A percentile compares a stretch with the other conserved stretches of the same genome.
Conservation (phyloP, 2,888 invertebrate species). For the Spisula solida region DNA sequence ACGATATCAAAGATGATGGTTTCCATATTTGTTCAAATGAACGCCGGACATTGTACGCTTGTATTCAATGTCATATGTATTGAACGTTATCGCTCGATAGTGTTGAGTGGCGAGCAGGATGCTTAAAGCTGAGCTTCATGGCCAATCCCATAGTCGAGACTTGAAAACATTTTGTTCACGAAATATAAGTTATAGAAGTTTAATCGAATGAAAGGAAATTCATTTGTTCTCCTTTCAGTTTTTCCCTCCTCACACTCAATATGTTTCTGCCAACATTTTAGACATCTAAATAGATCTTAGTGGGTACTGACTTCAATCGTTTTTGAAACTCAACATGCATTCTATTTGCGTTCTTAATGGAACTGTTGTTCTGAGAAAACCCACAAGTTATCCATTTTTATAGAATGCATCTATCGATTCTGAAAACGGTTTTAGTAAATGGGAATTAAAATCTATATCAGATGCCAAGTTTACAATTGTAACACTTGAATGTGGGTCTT, state of each 20-base stretch:
- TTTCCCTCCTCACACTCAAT: neutral
- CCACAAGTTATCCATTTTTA: neutral
- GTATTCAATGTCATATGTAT: neutral
- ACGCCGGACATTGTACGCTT: slow-evolving; percentile 11
- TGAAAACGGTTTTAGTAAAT: slow-evolving; percentile 26
- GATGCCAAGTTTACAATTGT: slow-evolving; percentile 57
- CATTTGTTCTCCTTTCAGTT: neutral
- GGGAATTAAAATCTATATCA: slow-evolving; percentile 59
- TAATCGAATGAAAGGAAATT: neutral
- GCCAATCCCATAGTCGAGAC: neutral
- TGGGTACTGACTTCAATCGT: neutral
- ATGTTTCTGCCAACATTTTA: neutral
- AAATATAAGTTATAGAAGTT: neutral
- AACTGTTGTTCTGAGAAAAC: slow-evolving; percentile 4
- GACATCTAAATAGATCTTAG: neutral
- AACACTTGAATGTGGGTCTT: slow-evolving; percentile 48
- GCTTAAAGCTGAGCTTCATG: neutral
- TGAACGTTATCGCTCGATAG: neutral
- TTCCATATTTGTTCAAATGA: slow-evolving; percentile 27
- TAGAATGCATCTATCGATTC: slow-evolving; percentile 35
- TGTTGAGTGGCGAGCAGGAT: slow-evolving; percentile 7
- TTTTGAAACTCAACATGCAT: slow-evolving; percentile 1
- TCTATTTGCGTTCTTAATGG: neutral
- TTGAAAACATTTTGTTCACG: neutral
- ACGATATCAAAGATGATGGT: slow-evolving; percentile 5